Base-by-base conservation (phyloP, 2,797 vertebrate species). In the Prunella strophiata region DNA sequence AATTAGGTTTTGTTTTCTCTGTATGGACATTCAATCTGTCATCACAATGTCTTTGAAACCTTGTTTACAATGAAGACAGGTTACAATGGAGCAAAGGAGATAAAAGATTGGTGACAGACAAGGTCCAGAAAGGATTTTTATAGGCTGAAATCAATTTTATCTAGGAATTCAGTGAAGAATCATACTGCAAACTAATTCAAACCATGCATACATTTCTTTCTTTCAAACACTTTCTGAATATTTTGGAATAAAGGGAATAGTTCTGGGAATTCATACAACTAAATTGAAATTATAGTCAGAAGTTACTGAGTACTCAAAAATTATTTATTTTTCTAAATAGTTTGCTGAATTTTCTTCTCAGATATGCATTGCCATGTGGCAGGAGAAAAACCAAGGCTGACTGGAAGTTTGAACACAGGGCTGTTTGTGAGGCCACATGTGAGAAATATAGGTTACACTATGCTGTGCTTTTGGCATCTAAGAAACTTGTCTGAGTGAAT, bases 41-140 rank as follows among this genome's bases (percentile, higher is more conserved):
- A 88, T 94, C 88, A 91, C 34, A 42, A 32, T 1, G 1, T 63
- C 89, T 89, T 40, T 89, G 42, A 94, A 94, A 93, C 26, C 36
- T 94, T 96, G 88, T 85, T 96, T 96, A 83, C 82, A 54, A 85
- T 45, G 57, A 96, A 80, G 73, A 81, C 65, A 91, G 54, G 68
- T 88, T 96, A 75, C 47, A 79, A 36, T 67, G 58, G 51, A 95
- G 57, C 70, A 94, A 85, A 30, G 30, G 40, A 95, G 68, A 94
- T 50, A 91, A 89, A 77, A 91, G 72, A n/a, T 13, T 94, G 89
- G 55, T 91, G 95, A 96, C 27, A 78, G 89, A 94, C 70, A 75
- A 79, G 42, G 57, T 68, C 74, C 94, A 96, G 74, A 81, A 77
- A 71, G 27, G 47, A 75, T 55, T 91, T 95, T 94, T 79, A 91